A percentile compares a stretch with the other conserved stretches of the same genome.
Conservation (phyloP, 2,888 invertebrate species). For the Aradus depressus region DNA sequence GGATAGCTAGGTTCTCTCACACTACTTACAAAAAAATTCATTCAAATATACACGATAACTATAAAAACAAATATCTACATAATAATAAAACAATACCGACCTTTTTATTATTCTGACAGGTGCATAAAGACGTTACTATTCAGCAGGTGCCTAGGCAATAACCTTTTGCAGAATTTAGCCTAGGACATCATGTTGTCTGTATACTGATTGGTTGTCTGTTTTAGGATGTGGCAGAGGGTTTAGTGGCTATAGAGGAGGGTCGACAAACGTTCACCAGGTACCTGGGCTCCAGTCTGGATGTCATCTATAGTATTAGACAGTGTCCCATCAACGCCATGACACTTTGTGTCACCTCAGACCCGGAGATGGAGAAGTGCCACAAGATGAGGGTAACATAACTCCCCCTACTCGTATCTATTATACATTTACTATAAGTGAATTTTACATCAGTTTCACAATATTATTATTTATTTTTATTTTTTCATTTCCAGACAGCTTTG, state of each 20-base stretch:
- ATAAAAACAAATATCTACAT: no score
- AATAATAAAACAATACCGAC: no score
- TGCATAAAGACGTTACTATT: no score
- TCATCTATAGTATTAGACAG: slow-evolving; percentile 60
- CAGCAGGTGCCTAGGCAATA: no score
- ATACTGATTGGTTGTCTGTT: no score
- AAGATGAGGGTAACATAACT: slow-evolving; percentile 62
- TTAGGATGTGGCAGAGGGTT: slow-evolving; percentile 60
- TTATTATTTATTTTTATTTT: background rate
- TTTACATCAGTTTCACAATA: slow-evolving; percentile 4
- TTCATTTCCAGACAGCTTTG: slow-evolving; percentile 54
- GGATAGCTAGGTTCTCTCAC: no score
- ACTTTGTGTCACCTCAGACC: slow-evolving; percentile 81
- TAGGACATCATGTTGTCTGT: no score
- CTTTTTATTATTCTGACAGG: no score
- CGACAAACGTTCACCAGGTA: slow-evolving; percentile 67
- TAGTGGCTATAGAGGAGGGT: slow-evolving; percentile 54
- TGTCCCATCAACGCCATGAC: slow-evolving; percentile 79
- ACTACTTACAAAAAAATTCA: no score
- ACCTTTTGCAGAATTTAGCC: no score
- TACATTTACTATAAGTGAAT: background rate
- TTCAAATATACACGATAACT: no score
- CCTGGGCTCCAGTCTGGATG: slow-evolving; percentile 53
- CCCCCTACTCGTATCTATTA: background rate
- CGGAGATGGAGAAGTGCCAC: slow-evolving; percentile 81